Percentiles rank a stretch among this genome's conserved stretches.
Evolutionary conservation across 1,140 invertebrate species (phyloP).

Genomic region (Goniozus legneri): DNA sequence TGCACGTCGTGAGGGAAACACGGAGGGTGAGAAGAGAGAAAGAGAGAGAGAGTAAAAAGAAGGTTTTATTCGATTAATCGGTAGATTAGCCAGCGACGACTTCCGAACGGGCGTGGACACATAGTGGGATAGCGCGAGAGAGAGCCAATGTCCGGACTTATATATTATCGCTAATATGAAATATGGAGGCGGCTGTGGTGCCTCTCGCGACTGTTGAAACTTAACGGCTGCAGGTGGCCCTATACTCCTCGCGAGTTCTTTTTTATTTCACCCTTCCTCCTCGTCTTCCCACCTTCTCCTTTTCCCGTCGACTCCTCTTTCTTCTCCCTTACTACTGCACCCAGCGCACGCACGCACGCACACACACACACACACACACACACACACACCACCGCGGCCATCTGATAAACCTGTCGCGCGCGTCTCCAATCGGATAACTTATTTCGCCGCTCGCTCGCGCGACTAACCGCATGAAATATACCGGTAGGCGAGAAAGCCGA

Average conservation of each 20-base stretch:
- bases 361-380: not conserved
- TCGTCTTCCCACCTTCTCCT: not conserved
- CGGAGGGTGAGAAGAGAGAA: not conserved
- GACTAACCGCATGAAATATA: slow-evolving; percentile 2
- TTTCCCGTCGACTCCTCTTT: not conserved
- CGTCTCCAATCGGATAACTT: slow-evolving; percentile 16
- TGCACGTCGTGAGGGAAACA: slow-evolving; percentile 13
- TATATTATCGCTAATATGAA: slow-evolving; percentile 48
- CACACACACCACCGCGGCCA: not conserved
- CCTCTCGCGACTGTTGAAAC: slow-evolving; percentile 37
- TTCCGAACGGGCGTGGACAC: not conserved
- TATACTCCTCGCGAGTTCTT: slow-evolving; percentile 10
- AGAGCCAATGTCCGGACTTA: slow-evolving; percentile 19
- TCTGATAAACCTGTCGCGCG: slow-evolving; percentile 15
- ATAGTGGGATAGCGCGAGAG: no score
- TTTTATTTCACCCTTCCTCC: slow-evolving; percentile 8
- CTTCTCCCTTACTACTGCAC: slow-evolving; percentile 5
- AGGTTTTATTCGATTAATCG: no score
- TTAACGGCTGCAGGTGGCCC: slow-evolving; percentile 39
- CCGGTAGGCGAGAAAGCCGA: slow-evolving; percentile 6
- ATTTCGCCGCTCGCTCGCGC: not conserved
- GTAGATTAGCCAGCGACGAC: not conserved
- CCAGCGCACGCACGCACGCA: slow-evolving; percentile 14
- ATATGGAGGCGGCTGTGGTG: slow-evolving; percentile 42
- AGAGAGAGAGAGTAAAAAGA: not conserved